Percentiles rank a stretch among this genome's conserved stretches.
phyloP scores from a whole-genome alignment of 2,888 invertebrate species.

The Chaetoderma sp. region DNA sequence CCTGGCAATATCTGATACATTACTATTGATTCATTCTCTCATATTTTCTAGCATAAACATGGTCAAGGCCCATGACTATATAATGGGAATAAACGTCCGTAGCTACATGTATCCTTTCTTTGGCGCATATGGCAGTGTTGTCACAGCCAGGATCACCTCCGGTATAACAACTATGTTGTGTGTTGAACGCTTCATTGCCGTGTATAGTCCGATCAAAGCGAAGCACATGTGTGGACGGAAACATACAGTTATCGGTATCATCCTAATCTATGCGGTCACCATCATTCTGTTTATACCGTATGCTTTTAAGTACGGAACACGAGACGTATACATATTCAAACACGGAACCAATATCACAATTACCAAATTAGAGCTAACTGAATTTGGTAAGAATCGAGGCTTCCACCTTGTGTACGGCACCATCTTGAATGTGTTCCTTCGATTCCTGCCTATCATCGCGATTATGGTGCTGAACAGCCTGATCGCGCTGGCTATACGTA shows the following conservation, averaged over 20 bases:
- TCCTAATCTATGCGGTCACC: constrained; percentile 47
- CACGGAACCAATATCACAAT: constrained; percentile 37
- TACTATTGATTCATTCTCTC: constrained; percentile 49
- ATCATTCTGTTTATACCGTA: constrained; percentile 50
- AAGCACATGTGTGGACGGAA: constrained; percentile 46
- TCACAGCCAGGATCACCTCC: constrained; percentile 54
- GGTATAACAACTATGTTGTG: constrained; percentile 51
- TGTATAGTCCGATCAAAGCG: constrained; percentile 57
- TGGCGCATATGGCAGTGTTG: constrained; percentile 54
- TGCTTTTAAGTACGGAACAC: constrained; percentile 46
- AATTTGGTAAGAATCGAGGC: constrained; percentile 43
- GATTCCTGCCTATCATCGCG: constrained; percentile 50
- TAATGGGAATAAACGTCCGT: constrained; percentile 38
- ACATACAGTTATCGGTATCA: constrained; percentile 45
- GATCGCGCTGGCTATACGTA: constrained; percentile 46
- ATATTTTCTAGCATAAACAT: constrained; percentile 46
- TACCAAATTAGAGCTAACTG: constrained; percentile 39
- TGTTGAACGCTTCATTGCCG: constrained; percentile 56
- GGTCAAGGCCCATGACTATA: constrained; percentile 39
- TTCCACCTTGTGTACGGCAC: constrained; percentile 51
- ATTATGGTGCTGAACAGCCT: constrained; percentile 46
- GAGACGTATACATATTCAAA: too few species aligned
- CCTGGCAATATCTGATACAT: constrained; percentile 51
- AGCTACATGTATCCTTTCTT: constrained; percentile 46
- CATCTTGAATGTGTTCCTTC: constrained; percentile 49